These are phyloP conservation scores for Laspeyria flexula DNA, from an alignment of 2,888 invertebrate genomes.

Conservation along the genomic window DNA sequence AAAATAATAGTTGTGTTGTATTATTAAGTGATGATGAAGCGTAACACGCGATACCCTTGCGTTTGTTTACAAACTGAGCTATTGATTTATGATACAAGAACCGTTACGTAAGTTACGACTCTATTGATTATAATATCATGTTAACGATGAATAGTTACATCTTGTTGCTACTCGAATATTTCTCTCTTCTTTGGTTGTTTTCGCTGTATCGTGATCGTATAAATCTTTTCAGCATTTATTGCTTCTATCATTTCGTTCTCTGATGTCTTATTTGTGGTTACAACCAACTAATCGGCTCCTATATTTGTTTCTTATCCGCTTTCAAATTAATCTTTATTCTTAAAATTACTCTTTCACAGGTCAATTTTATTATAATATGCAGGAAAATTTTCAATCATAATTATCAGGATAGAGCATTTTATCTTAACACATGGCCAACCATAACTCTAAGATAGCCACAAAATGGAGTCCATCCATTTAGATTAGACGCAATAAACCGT, in stretches of 20 bases:
- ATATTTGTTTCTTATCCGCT: conserved; percentile 25
- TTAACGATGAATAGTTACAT: conserved; percentile 16
- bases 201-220: conserved; percentile 14
- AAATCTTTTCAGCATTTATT: conserved; percentile 30
- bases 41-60: conserved; percentile 44
- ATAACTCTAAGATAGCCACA: conserved; percentile 38
- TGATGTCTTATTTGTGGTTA: conserved; percentile 22
- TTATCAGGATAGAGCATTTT: conserved; percentile 22
- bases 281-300: conserved; percentile 11
- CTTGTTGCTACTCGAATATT: conserved; percentile 15
- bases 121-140: conserved; percentile 47
- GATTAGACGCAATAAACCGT: conserved; percentile 49
- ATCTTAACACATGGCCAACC: conserved; percentile 29
- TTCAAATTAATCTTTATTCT: conserved; percentile 22
- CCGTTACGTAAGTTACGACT: conserved; percentile 39
- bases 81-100: conserved; percentile 49
- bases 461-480: conserved; percentile 46
- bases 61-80: conserved; percentile 49
- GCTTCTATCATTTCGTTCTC: conserved; percentile 11
- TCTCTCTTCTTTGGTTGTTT: neutral
- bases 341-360: too few relatives aligned
- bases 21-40: conserved; percentile 46
- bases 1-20: conserved; percentile 43
- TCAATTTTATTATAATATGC: too few relatives aligned
- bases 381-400: conserved; percentile 15